phyloP scores from a whole-genome alignment of 1,140 invertebrate genomes.

The Caenorhabditis inopinata region DNA sequence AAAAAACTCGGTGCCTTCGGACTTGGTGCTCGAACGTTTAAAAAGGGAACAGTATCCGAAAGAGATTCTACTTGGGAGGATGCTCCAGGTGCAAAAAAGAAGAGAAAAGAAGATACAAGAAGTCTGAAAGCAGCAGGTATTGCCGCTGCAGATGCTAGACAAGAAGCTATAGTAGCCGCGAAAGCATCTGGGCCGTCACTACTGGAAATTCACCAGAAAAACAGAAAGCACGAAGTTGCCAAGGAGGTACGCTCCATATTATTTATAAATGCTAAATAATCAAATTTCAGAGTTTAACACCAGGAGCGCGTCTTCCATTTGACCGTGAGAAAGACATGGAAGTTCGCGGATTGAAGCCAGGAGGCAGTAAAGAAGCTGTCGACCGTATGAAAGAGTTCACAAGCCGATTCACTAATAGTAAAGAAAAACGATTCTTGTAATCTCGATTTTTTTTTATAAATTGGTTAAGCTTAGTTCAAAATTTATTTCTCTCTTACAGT shows the following conservation, averaged over 20 bases:
- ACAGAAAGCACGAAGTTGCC: not conserved
- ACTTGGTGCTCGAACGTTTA: not conserved
- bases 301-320: not conserved
- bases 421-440: not conserved
- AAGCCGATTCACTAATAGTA: not conserved
- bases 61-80: constrained; percentile 3
- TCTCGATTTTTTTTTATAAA: not conserved
- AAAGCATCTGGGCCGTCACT: not conserved
- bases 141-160: not conserved
- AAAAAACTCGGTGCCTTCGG: not conserved
- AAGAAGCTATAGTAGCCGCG: not conserved
- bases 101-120: not conserved
- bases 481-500: too few species aligned
- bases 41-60: not conserved
- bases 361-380: not conserved
- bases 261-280: too few species aligned
- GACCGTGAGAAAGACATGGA: constrained; percentile 16
- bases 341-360: not conserved
- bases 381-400: not conserved
- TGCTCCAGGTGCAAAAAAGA: constrained; percentile 3
- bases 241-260: not conserved
- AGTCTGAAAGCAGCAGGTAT: not conserved
- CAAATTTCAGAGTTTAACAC: not conserved
- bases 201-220: not conserved
- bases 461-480: too few species aligned